phyloP scores from a whole-genome alignment of 2,888 invertebrate species.

The Agonum fuliginosum region DNA sequence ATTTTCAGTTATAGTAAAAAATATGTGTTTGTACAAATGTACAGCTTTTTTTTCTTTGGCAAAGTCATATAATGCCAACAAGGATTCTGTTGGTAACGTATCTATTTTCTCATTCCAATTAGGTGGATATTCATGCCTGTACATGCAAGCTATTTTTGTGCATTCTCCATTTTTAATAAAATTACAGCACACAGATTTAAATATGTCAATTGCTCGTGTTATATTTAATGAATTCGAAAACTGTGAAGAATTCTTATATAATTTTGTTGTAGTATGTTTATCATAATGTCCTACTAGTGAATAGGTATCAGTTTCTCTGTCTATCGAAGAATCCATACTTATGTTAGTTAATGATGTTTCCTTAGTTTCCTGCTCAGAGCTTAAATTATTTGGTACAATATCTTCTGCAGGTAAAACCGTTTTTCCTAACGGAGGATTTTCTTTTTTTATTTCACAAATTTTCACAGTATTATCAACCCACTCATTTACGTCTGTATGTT shows the following conservation, averaged over 20 bases:
- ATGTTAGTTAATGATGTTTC: no score
- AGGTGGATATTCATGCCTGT: conserved; percentile 22
- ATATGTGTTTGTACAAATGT: conserved; percentile 44
- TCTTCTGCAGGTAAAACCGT: neutral
- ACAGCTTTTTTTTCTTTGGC: neutral
- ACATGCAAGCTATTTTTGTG: neutral
- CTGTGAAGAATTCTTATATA: no score
- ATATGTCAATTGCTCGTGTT: neutral
- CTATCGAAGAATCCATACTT: no score
- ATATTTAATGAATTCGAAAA: neutral
- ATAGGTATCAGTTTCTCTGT: no score
- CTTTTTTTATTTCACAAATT: neutral
- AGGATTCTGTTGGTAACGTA: neutral
- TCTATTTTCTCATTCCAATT: conserved; percentile 12
- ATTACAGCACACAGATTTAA: conserved; percentile 7
- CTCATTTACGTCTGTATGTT: neutral
- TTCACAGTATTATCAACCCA: neutral
- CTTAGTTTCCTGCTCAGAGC: neutral
- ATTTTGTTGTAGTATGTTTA: no score
- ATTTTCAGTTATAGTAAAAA: conserved; percentile 29
- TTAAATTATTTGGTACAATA: neutral
- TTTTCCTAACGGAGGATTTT: no score
- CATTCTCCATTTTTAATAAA: neutral
- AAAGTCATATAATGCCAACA: conserved; percentile 9
- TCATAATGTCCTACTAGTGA: no score